phyloP scores from a whole-genome alignment of 2,888 invertebrate genomes.

The Carpatolechia fugitivella region DNA sequence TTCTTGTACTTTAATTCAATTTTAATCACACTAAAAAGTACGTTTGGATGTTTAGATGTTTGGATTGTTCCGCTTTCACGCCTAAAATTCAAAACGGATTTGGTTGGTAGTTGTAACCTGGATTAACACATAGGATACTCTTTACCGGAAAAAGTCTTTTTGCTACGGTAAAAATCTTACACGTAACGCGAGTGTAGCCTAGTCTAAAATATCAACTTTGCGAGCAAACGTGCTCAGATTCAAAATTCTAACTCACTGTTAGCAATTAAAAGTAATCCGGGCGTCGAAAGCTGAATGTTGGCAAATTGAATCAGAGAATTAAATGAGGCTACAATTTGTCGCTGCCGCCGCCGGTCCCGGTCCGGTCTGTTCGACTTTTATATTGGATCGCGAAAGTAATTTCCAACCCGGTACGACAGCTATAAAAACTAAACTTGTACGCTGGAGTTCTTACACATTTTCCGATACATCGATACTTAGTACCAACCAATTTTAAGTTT shows the following conservation, averaged over 20 bases:
- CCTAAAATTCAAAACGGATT: too few relatives aligned
- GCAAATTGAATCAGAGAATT: neutral
- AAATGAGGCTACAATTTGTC: slow-evolving; percentile 3
- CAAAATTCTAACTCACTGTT: neutral
- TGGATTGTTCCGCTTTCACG: too few relatives aligned
- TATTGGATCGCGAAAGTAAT: neutral
- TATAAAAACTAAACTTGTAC: neutral
- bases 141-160: too few relatives aligned
- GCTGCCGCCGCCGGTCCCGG: too few relatives aligned
- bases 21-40: too few relatives aligned
- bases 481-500: neutral
- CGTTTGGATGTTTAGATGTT: too few relatives aligned
- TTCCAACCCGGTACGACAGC: neutral
- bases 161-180: too few relatives aligned
- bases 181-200: too few relatives aligned
- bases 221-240: neutral
- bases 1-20: too few relatives aligned
- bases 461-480: neutral
- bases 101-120: too few relatives aligned
- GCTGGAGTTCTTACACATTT: neutral
- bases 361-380: neutral
- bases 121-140: too few relatives aligned
- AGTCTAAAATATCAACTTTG: too few relatives aligned
- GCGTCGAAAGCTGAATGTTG: neutral
- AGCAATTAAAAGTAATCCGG: neutral